phyloP scores from a whole-genome alignment of 2,888 invertebrate species.

The Troglohyphantes excavatus region DNA sequence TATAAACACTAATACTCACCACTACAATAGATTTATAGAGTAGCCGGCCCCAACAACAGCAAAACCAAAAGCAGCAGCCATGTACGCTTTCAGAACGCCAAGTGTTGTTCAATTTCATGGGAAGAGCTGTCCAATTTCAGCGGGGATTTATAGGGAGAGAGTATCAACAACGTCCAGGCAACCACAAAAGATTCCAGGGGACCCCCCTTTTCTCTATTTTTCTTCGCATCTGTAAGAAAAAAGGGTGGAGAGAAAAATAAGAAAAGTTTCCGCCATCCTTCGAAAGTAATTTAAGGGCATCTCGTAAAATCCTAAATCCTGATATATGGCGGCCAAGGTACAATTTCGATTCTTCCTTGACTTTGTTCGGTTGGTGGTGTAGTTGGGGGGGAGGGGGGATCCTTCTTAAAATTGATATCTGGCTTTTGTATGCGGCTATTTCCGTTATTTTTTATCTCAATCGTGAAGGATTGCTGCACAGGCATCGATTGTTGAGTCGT shows the following conservation, averaged over 20 bases:
- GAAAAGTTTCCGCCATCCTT: constrained; percentile 48
- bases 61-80: not conserved
- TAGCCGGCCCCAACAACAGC: constrained; percentile 15
- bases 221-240: not conserved
- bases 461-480: constrained; percentile 10
- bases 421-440: constrained; percentile 22
- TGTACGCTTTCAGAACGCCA: constrained; percentile 37
- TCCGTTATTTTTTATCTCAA: not conserved
- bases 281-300: constrained; percentile 62
- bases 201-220: constrained; percentile 46
- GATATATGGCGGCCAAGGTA: constrained; percentile 60
- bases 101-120: constrained; percentile 72
- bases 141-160: constrained; percentile 65
- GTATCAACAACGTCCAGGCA: constrained; percentile 66
- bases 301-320: constrained; percentile 74
- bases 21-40: constrained; percentile 49
- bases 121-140: constrained; percentile 71
- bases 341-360: constrained; percentile 55
- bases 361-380: constrained; percentile 29
- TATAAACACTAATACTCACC: constrained; percentile 47
- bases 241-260: constrained; percentile 1
- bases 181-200: constrained; percentile 65
- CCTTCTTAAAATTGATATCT: constrained; percentile 62
- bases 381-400: not conserved
- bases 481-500: not conserved